These are phyloP conservation scores for Tachina lurida DNA, from an alignment of 2,888 invertebrate genomes.

Conservation along the genomic window DNA sequence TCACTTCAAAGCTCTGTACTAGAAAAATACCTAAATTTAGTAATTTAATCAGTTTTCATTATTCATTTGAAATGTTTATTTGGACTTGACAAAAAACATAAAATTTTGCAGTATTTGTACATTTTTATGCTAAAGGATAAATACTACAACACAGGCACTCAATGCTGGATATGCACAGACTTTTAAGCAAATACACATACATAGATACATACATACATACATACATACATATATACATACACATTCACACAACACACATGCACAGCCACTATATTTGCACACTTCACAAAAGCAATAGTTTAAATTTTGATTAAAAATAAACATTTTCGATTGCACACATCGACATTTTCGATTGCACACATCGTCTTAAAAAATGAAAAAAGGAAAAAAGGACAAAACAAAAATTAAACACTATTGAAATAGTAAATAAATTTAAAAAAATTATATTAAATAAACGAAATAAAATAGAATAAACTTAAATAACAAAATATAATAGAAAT, in stretches of 20 bases:
- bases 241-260: not conserved
- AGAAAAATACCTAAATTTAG: too few species aligned
- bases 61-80: slow-evolving; percentile 54
- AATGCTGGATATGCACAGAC: too few species aligned
- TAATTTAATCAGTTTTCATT: not conserved
- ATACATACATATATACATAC: not conserved
- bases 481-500: slow-evolving; percentile 28
- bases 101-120: slow-evolving; percentile 67
- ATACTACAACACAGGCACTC: not conserved
- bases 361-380: not conserved
- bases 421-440: slow-evolving; percentile 35
- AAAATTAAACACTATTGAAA: slow-evolving; percentile 42
- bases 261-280: slow-evolving; percentile 10
- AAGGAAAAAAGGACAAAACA: slow-evolving; percentile 13
- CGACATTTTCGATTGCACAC: slow-evolving; percentile 45
- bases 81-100: slow-evolving; percentile 17
- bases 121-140: slow-evolving; percentile 32
- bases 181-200: too few species aligned
- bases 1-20: too few species aligned
- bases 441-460: slow-evolving; percentile 1
- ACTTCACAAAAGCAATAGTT: slow-evolving; percentile 45
- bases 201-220: not conserved
- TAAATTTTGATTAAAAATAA: slow-evolving; percentile 69
- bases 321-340: slow-evolving; percentile 47
- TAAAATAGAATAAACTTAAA: not conserved